Evolutionary conservation across 2,113 vertebrate genomes (phyloP).

Genomic region (Noctilio leporinus): DNA sequence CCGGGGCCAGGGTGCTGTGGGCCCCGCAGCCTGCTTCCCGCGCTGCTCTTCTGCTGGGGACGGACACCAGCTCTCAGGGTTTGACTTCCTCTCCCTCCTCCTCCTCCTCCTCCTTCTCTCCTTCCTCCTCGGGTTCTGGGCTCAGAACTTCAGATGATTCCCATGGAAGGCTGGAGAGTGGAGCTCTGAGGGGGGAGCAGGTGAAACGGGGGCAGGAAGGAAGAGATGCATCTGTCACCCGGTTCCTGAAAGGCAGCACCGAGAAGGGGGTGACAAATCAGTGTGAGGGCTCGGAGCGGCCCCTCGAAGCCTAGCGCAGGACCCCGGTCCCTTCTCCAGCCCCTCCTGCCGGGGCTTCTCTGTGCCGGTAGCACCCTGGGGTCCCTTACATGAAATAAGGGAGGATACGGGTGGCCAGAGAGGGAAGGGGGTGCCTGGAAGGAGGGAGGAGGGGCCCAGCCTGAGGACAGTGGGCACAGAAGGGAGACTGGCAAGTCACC

Average conservation of each 20-base stretch:
- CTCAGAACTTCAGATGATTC: slow-evolving; percentile 67
- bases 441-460: background rate
- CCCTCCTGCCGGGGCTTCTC: background rate
- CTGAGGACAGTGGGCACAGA: background rate
- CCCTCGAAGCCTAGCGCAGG: background rate
- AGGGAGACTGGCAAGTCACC: background rate
- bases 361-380: background rate
- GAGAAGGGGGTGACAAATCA: slow-evolving; percentile 71
- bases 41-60: background rate
- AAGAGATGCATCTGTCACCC: slow-evolving; percentile 80
- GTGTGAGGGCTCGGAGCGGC: background rate
- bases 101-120: slow-evolving; percentile 53
- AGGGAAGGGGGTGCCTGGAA: background rate
- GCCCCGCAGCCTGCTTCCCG: background rate
- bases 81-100: background rate
- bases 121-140: slow-evolving; percentile 40
- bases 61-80: background rate
- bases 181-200: background rate
- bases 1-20: background rate
- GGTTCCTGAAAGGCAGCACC: slow-evolving; percentile 80
- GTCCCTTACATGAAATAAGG: slow-evolving; percentile 18
- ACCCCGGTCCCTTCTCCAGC: background rate
- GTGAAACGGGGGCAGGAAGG: slow-evolving; percentile 45
- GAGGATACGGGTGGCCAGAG: background rate
- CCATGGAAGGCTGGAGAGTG: background rate